These are phyloP conservation scores for Cancer borealis DNA, from an alignment of 2,888 invertebrate species.

Conservation along the genomic window DNA sequence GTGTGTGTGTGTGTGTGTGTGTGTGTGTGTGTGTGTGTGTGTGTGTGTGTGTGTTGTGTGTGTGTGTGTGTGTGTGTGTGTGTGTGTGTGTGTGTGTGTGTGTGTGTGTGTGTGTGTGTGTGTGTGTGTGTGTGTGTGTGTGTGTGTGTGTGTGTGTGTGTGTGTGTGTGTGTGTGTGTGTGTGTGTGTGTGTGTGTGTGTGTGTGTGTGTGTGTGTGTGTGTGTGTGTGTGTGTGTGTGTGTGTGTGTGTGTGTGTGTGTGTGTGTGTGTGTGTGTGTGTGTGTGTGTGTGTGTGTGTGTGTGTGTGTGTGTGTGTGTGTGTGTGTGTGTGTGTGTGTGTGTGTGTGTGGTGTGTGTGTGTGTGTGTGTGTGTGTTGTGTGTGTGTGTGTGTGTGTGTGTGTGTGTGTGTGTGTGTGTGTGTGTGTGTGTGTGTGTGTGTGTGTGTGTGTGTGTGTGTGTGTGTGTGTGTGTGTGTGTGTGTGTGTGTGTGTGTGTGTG, in stretches of 20 bases:
- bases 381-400: conserved; percentile 24
- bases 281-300: conserved; percentile 38
- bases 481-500: conserved; percentile 37
- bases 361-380: conserved; percentile 25
- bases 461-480: conserved; percentile 24
- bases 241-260: conserved; percentile 24
- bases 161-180: conserved; percentile 24
- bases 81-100: conserved; percentile 28
- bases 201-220: conserved; percentile 39
- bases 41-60: conserved; percentile 27
- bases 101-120: conserved; percentile 24
- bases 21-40: conserved; percentile 24
- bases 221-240: conserved; percentile 28
- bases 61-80: conserved; percentile 39
- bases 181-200: conserved; percentile 24
- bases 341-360: conserved; percentile 39
- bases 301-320: conserved; percentile 24
- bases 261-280: conserved; percentile 24
- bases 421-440: conserved; percentile 35
- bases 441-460: conserved; percentile 24
- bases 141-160: conserved; percentile 38
- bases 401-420: conserved; percentile 33
- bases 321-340: conserved; percentile 24
- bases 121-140: conserved; percentile 24
- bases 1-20: conserved; percentile 41